A percentile compares a stretch with the other conserved stretches of the same genome.
phyloP scores from a whole-genome alignment of 2,113 vertebrate species.

The Ceyx cyanopectus region DNA sequence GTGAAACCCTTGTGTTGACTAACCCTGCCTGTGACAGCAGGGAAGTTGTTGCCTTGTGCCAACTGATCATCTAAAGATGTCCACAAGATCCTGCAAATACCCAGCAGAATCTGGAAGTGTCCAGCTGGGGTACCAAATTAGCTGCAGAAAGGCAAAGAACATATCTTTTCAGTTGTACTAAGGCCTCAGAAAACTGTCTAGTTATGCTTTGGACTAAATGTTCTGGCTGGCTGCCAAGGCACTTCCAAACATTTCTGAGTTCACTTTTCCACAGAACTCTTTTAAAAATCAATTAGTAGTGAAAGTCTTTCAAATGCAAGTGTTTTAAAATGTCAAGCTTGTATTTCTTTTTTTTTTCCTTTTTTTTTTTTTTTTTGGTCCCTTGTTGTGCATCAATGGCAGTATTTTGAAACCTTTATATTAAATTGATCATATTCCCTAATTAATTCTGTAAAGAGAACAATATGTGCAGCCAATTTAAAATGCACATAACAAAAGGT shows the following conservation, averaged over 20 bases:
- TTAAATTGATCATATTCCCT: slow-evolving; percentile 77
- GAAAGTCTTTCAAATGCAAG: slow-evolving; percentile 77
- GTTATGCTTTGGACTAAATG: slow-evolving; percentile 78
- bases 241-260: slow-evolving; percentile 79
- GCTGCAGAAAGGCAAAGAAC: slow-evolving; percentile 62
- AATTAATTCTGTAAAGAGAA: slow-evolving; percentile 72
- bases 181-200: slow-evolving; percentile 76
- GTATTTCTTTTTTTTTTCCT: slow-evolving; percentile 32
- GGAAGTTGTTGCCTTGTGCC: slow-evolving; percentile 31
- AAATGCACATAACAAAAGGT: slow-evolving; percentile 57
- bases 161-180: slow-evolving; percentile 59
- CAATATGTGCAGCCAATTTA: slow-evolving; percentile 28
- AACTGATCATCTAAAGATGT: slow-evolving; percentile 59
- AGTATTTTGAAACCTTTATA: slow-evolving; percentile 76
- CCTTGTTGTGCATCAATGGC: slow-evolving; percentile 64
- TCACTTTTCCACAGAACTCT: slow-evolving; percentile 79
- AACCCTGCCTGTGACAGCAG: slow-evolving; percentile 49
- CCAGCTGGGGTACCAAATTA: slow-evolving; percentile 67
- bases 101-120: slow-evolving; percentile 12
- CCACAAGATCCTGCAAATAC: slow-evolving; percentile 54
- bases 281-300: slow-evolving; percentile 85
- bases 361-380: background rate
- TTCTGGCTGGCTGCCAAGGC: slow-evolving; percentile 78
- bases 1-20: background rate
- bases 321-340: slow-evolving; percentile 82